These are phyloP conservation scores for Oreochromis aureus DNA, from an alignment of 2,113 vertebrate genomes.

Conservation along the genomic window DNA sequence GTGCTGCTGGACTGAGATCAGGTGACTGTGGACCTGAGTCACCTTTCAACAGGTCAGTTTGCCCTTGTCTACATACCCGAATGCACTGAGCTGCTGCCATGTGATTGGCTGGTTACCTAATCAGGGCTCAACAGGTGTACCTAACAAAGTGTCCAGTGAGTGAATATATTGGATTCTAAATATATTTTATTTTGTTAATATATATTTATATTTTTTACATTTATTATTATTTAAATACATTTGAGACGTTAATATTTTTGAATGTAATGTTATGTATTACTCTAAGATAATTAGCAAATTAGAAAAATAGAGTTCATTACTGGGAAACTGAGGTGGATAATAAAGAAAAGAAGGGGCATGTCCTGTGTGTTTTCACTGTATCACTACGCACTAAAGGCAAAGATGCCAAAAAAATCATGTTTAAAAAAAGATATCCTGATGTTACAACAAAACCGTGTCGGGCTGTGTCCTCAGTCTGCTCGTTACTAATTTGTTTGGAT, in stretches of 20 bases:
- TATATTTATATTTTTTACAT: not conserved
- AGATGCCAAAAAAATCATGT: not conserved
- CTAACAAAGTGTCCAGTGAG: not conserved
- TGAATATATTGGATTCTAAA: not conserved
- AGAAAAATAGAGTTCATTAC: not conserved
- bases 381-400: not conserved
- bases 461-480: not conserved
- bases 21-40: not conserved
- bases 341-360: not conserved
- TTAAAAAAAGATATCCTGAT: not conserved
- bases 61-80: not conserved
- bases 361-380: not conserved
- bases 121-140: not conserved
- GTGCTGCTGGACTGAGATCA: not conserved
- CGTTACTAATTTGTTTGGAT: not conserved
- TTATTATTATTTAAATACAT: not conserved
- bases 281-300: accelerated
- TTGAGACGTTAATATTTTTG: not conserved
- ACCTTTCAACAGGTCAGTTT: not conserved
- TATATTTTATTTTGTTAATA: not conserved
- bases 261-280: not conserved
- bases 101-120: not conserved
- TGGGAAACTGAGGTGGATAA: not conserved
- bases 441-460: not conserved
- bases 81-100: accelerated